Evolutionary conservation across 35 echinoderm and acorn worm genomes (phyloP).

Genomic region (Lytechinus pictus): DNA sequence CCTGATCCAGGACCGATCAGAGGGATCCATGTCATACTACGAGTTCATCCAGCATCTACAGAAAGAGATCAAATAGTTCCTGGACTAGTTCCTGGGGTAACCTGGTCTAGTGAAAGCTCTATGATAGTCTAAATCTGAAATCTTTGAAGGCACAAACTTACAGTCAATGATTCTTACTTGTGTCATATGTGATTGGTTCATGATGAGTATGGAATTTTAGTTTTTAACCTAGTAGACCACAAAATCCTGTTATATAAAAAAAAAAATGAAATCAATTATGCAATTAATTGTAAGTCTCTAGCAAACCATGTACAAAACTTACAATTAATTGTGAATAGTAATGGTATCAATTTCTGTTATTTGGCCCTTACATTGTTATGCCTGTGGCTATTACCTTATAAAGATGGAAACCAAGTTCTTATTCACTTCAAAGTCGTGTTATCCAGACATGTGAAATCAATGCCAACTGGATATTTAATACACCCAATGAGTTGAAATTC

Average conservation of each 20-base stretch:
- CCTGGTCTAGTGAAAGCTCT: background rate
- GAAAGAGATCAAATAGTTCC: slow-evolving; percentile 85
- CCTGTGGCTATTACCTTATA: background rate
- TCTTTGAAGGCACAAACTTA: background rate
- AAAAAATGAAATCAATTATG: too few relatives aligned
- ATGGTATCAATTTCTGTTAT: too few relatives aligned
- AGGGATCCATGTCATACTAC: slow-evolving; percentile 98
- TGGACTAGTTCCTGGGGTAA: background rate
- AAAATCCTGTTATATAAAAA: background rate
- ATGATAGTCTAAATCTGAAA: background rate
- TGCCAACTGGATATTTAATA: background rate
- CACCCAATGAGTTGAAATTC: background rate
- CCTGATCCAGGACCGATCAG: slow-evolving; percentile 82
- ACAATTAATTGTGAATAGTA: too few relatives aligned
- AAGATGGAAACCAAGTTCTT: background rate
- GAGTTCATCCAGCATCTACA: slow-evolving; percentile 96
- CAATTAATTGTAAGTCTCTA: too few relatives aligned
- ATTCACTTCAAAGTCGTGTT: background rate
- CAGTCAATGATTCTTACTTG: background rate
- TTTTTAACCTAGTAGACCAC: background rate
- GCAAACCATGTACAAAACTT: too few relatives aligned
- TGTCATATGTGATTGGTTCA: background rate
- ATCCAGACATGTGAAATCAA: background rate
- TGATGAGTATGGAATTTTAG: background rate
- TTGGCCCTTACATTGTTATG: background rate